These are phyloP conservation scores for Venturia canescens DNA, from an alignment of 1,140 invertebrate genomes.

Conservation along the genomic window DNA sequence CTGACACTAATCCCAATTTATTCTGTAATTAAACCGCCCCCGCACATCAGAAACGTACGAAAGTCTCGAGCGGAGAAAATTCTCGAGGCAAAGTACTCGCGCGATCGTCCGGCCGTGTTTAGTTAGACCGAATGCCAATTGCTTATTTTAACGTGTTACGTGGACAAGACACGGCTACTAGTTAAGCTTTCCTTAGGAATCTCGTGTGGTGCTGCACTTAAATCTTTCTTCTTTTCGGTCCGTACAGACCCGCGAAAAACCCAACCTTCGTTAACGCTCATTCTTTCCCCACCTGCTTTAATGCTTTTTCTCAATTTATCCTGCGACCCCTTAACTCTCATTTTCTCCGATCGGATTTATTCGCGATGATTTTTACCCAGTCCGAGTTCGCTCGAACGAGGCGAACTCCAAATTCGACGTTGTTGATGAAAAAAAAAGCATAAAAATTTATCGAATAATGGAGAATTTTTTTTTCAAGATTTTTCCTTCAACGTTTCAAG, in stretches of 20 bases:
- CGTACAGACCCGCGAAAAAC: background rate
- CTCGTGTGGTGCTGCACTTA: background rate
- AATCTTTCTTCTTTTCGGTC: background rate
- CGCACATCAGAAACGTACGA: background rate
- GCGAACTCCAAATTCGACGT: too few relatives aligned
- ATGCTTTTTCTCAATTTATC: too few relatives aligned
- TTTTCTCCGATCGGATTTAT: too few relatives aligned
- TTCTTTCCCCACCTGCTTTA: too few relatives aligned
- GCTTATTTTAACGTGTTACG: constrained; percentile 52
- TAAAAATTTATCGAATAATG: too few relatives aligned
- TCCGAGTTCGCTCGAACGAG: too few relatives aligned
- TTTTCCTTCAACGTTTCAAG: too few relatives aligned
- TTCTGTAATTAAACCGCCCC: background rate
- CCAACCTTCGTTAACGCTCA: background rate
- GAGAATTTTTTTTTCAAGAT: too few relatives aligned
- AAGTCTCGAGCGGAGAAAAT: background rate
- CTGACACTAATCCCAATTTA: background rate
- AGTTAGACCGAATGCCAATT: constrained; percentile 46
- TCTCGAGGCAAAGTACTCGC: constrained; percentile 34
- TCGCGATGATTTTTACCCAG: too few relatives aligned
- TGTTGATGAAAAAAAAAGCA: too few relatives aligned
- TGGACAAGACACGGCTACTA: constrained; percentile 33
- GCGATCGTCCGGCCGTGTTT: background rate
- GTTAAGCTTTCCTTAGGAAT: background rate
- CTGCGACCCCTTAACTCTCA: too few relatives aligned